Evolutionary conservation across 35 echinoderm and acorn worm species (phyloP), one percentile per base, ranked within the genome.

Genomic region (Hemicentrotus pulcherrimus): DNA sequence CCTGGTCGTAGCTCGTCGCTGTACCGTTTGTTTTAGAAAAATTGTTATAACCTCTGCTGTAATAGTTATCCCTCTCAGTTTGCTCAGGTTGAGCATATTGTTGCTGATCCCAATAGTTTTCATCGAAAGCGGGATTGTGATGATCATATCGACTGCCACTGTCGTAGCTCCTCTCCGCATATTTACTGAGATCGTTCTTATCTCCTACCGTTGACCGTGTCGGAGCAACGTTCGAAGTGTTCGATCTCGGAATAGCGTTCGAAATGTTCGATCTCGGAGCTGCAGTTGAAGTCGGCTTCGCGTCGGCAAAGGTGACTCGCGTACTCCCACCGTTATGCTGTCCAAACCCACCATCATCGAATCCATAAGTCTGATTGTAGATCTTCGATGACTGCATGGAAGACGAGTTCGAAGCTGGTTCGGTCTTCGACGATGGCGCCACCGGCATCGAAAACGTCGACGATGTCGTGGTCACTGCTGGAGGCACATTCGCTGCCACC

Each of bases 341-440:
- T 10, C 88, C 88, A 28, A 90, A 90, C 4, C 88, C 88, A 45
- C 88, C 88, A 47, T 90, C 88, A 31, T 52, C 91, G 46, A 50
- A 93, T 0, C 91, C 91, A 33, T 93, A 93, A 0, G 91, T 93
- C 48, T 93, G 91, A 58, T 93, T 93, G 16, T 13, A 47, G 48
- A 93, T 93, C 48, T 93, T 93, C 47, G 91, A 93, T 28, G 91
- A 93, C 32, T 93, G 46, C 48, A 50, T 93, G 46, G 45, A 50
- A 32, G 91, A 93, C 22, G 91, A 58, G 88, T 47, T 90, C 88
- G 88, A 90, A 16, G 88, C 11, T 18, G 88, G 32, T 19, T 33
- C 88, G 32, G 32, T 41, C 46, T 41, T 90, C 22, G 91, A 93
- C 48, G 48, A 31, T 11, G 91, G 22, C 91, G 18, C 48, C 22